Base-by-base conservation (phyloP, 2,888 invertebrate species). In the Rhodophaea formosa region DNA sequence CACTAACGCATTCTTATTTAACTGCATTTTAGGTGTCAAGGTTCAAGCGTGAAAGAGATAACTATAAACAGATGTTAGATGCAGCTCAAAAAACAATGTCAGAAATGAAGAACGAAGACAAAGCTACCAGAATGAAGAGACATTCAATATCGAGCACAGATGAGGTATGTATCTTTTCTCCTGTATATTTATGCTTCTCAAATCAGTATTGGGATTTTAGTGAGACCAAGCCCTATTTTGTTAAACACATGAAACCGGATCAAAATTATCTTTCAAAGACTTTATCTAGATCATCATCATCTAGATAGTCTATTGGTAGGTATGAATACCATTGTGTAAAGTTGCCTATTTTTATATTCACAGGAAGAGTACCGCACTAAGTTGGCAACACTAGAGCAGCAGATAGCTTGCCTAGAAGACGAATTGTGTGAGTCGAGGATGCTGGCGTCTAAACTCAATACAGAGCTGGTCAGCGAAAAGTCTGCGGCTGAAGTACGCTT, bases 11-110 rank as follows among this genome's bases (percentile, higher is more conserved):
- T 15, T 45, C 29, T 5, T 35, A 47, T 44, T 58, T 15, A 49
- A 53, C 23, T 58, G 57, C 63, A 23, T 72, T 86, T 2, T 61
- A 91, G 91, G 91, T 92, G 16, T 92, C 95, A 17, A 93, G 96
- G 70, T 97, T 97, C 78, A 96, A 96, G 77, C 92, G 97, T 60
- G 98, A 98, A 83, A 93, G 97, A 57, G 97, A 98, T 77, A 95
- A 96, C 55, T 97, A 96, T 75, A 96, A 96, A 67, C 97, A 97
- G 77, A 96, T 98, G 95, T 82, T 97, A 44, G 97, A 97, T 75
- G 95, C 95, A 10, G 96, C 97, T 0, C 97, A 97, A 78, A 96
- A 96, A 82, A 95, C 95, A 42, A 95, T 97, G 69, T 93, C 94
- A 0, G 96, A 97, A 65, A 90, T 96, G 17, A 96, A 96, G 79